Evolutionary conservation across 2,797 vertebrate species (phyloP), one percentile per base, ranked within the genome.

Genomic region (Chaetophractus vellerosus): DNA sequence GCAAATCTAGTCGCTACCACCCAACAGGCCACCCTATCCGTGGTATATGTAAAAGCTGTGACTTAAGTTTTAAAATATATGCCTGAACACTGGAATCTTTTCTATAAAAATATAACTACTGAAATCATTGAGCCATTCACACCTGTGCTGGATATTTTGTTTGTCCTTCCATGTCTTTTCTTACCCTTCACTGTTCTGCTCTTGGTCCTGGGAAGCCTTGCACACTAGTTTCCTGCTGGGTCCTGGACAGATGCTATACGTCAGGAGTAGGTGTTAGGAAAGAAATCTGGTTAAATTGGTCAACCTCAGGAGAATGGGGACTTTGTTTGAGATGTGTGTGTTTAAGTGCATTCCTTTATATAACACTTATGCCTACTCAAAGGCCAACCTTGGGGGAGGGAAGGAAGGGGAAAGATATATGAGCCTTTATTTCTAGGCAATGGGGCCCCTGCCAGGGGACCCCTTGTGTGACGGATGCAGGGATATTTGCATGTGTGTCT

Each of bases 41-140:
- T 66, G 66, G 69, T 8, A 0, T 18, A 33, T 18, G 31, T 5
- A 79, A 91, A 1, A 18, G 6, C 36, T 81, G 36, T 59, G 76
- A 52, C 8, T 84, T 84, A 61, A 33, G 33, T 78, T 97, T 92
- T 74, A 74, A 92, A 86, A 84, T 74, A 82, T 2, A 66, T 16
- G 23, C n/a, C 81, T 86, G 9, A 21, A 45, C 85, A 72, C 57
- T 81, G 68, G 23, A 64, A 63, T 59, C 4, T 71, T 15, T 57
- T 75, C 68, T 57, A 16, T 91, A 81, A 79, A 90, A 76, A 88
- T 74, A 24, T 6, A n/a, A 59, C 50, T 48, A 26, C 45, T 63
- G 28, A 85, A 78, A 55, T 78, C 81, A 57, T 41, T 12, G 38
- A 57, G 57, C 23, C 36, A 57, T 61, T 85, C 16, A 52, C 41